Conservation (phyloP, 2,888 invertebrate genomes). For the Ariolimax columbianus region DNA sequence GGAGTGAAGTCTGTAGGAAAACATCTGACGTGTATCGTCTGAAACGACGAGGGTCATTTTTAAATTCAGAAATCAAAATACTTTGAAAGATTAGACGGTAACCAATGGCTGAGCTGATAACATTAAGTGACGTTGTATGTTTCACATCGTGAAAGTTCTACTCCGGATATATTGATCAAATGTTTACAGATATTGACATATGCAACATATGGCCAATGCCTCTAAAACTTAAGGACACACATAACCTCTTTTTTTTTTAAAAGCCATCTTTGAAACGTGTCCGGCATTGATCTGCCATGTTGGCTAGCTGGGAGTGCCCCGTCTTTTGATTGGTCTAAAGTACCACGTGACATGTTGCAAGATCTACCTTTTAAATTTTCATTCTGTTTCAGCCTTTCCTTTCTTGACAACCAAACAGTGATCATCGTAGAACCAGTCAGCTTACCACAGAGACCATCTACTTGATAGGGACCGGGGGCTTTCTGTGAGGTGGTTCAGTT, state of each 20-base stretch:
- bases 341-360: neutral
- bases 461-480: no score
- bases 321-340: conserved; percentile 44
- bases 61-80: no score
- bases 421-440: conserved; percentile 34
- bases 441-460: neutral
- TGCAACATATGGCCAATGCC: conserved; percentile 11
- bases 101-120: neutral
- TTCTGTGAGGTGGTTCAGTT: no score
- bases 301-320: conserved; percentile 35
- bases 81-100: no score
- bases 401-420: conserved; percentile 4
- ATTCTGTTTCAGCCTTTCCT: conserved; percentile 36
- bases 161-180: neutral
- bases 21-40: no score
- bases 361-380: conserved; percentile 38
- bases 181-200: neutral
- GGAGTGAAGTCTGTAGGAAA: no score
- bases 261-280: conserved; percentile 32
- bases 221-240: neutral
- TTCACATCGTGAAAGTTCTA: neutral
- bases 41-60: no score
- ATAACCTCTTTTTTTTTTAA: conserved; percentile 12
- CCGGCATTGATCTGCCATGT: conserved; percentile 47
- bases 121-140: neutral